Evolutionary conservation across 2,888 invertebrate species (phyloP).

Genomic region (Lathronympha strigana): DNA sequence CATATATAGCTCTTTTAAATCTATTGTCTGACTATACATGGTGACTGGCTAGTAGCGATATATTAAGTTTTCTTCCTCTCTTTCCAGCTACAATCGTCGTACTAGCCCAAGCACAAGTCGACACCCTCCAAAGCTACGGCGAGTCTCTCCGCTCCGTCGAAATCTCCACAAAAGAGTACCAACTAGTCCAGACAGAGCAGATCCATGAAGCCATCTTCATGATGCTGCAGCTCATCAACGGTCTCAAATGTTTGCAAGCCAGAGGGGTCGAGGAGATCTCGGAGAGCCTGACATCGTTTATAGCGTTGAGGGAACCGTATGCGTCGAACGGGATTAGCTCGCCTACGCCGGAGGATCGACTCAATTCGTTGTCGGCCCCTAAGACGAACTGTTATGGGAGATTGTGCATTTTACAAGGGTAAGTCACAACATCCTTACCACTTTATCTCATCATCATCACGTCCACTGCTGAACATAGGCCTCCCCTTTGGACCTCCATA

Average conservation of each 20-base stretch:
- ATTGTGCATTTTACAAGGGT: slow-evolving; percentile 91
- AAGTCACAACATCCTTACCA: too few relatives aligned
- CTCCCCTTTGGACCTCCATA: too few relatives aligned
- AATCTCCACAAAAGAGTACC: slow-evolving; percentile 71
- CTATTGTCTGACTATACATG: too few relatives aligned
- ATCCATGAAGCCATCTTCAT: slow-evolving; percentile 89
- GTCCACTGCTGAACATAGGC: too few relatives aligned
- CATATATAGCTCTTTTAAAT: too few relatives aligned
- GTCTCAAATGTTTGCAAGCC: slow-evolving; percentile 91
- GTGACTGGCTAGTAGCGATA: too few relatives aligned
- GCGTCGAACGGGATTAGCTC: slow-evolving; percentile 53
- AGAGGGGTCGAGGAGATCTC: slow-evolving; percentile 92
- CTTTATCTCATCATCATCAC: too few relatives aligned
- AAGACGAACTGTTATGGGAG: slow-evolving; percentile 84
- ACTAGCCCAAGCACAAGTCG: slow-evolving; percentile 89
- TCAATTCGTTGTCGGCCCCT: slow-evolving; percentile 76
- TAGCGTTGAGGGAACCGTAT: slow-evolving; percentile 87
- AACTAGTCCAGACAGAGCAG: slow-evolving; percentile 77
- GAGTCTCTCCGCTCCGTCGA: slow-evolving; percentile 84
- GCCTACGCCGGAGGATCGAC: slow-evolving; percentile 69
- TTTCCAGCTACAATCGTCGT: slow-evolving; percentile 90
- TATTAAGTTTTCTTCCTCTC: not conserved
- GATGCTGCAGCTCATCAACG: slow-evolving; percentile 91
- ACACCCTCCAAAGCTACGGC: slow-evolving; percentile 89
- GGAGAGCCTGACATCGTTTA: slow-evolving; percentile 88